Percentiles rank a stretch among this genome's conserved stretches.
Conservation (phyloP, 2,113 vertebrate species). For the Girardinichthys multiradiatus region DNA sequence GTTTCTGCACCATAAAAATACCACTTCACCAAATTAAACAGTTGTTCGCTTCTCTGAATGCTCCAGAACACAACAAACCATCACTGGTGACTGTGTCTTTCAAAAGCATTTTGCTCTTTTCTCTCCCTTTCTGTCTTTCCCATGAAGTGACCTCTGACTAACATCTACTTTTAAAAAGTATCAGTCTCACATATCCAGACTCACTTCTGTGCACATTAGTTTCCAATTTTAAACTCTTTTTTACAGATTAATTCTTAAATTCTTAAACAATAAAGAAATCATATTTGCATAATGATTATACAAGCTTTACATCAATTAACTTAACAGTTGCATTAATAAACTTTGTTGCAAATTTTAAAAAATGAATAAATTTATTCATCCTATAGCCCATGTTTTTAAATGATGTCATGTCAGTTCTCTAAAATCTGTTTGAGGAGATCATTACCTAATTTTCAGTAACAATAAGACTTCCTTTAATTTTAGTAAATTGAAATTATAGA, state of each 20-base stretch:
- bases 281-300: neutral
- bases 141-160: slow-evolving; percentile 1
- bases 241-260: too few species aligned
- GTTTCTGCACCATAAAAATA: slow-evolving; percentile 1
- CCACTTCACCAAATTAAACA: neutral
- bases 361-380: neutral
- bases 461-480: neutral
- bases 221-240: neutral
- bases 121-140: neutral
- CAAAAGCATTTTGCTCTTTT: neutral
- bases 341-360: neutral
- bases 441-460: neutral
- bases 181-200: neutral
- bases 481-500: too few species aligned
- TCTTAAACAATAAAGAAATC: neutral
- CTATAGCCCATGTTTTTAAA: neutral
- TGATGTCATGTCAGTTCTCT: neutral
- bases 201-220: neutral
- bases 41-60: neutral
- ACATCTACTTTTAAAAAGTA: slow-evolving; percentile 5
- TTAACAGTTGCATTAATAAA: neutral
- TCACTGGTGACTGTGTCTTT: neutral
- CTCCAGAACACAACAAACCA: neutral
- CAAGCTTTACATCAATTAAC: neutral
- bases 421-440: neutral